Conservation (phyloP, 2,113 vertebrate species). For the Pardalotus punctatus region DNA sequence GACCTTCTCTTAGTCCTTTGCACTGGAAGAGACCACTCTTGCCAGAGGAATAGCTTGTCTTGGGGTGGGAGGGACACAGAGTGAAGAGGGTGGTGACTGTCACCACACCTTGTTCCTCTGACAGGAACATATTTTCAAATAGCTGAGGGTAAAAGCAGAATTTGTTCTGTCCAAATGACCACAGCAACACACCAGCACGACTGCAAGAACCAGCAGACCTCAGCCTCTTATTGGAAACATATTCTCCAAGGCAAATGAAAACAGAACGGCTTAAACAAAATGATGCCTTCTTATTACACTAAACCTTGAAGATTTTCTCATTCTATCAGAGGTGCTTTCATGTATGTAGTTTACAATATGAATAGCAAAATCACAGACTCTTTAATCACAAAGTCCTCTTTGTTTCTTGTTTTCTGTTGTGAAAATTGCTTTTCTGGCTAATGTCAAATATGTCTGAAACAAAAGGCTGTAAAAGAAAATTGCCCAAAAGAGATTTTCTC, state of each 20-base stretch:
- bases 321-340: neutral
- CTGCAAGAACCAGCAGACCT: neutral
- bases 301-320: neutral
- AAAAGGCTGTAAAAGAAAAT: neutral
- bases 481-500: neutral
- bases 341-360: neutral
- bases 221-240: neutral
- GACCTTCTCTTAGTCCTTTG: neutral
- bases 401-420: neutral
- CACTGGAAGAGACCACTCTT: neutral
- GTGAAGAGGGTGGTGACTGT: neutral
- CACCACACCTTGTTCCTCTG: neutral
- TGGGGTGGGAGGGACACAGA: neutral
- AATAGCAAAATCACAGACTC: neutral
- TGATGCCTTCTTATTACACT: neutral
- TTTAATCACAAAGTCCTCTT: neutral
- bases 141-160: neutral
- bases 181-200: accelerated
- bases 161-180: neutral
- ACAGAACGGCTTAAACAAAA: neutral
- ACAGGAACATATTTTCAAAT: neutral
- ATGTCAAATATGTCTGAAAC: neutral
- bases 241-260: neutral
- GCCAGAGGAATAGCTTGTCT: neutral
- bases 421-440: neutral